Conservation (phyloP, 1,140 invertebrate genomes). For the Drosophila pachea region DNA sequence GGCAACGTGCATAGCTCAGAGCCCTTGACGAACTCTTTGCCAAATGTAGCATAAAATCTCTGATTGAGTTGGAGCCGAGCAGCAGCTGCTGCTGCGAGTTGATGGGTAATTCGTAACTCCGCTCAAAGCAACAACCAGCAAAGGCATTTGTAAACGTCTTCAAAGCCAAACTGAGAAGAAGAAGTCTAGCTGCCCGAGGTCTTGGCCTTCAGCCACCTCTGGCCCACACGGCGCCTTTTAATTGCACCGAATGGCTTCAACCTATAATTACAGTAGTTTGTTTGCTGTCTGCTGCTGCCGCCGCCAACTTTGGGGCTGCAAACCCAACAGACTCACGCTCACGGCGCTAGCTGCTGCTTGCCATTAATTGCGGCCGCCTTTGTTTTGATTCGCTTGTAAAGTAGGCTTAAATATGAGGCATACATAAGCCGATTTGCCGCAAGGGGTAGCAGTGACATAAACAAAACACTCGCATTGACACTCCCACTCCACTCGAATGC, state of each 20-base stretch:
- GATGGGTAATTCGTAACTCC: constrained; percentile 27
- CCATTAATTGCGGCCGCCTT: constrained; percentile 53
- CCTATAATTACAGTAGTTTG: constrained; percentile 68
- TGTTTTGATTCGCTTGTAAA: constrained; percentile 68
- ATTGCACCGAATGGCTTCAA: constrained; percentile 36
- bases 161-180: constrained; percentile 35
- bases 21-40: constrained; percentile 37
- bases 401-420: constrained; percentile 52
- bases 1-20: constrained; percentile 29
- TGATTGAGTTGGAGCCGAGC: constrained; percentile 23
- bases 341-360: background rate
- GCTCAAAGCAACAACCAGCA: constrained; percentile 2
- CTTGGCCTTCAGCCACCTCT: constrained; percentile 25
- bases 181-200: background rate
- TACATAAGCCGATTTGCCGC: constrained; percentile 58
- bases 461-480: constrained; percentile 37
- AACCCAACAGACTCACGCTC: constrained; percentile 17
- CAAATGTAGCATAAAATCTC: constrained; percentile 46
- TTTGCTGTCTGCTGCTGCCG: constrained; percentile 45
- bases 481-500: constrained; percentile 42
- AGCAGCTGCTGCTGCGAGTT: constrained; percentile 2
- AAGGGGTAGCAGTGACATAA: constrained; percentile 66
- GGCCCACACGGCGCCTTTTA: constrained; percentile 45
- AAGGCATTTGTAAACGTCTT: constrained; percentile 64
- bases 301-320: constrained; percentile 15